Evolutionary conservation across 2,797 vertebrate species (phyloP), one percentile per base, ranked within the genome.

Genomic region (Sebastes hopkinsi): DNA sequence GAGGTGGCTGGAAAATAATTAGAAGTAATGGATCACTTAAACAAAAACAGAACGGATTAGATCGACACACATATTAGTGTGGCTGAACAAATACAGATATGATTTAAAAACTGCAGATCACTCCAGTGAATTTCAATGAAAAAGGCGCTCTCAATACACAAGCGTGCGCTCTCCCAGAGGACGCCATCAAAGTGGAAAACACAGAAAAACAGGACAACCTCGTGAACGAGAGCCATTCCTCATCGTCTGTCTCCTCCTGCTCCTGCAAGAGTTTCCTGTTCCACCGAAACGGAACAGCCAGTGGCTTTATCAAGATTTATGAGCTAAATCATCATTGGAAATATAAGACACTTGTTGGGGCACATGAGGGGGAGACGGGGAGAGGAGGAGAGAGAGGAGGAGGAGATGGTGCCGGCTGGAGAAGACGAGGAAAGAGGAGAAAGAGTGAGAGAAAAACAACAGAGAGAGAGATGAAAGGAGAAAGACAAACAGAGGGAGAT

Each of bases 221-320:
- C 13, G 11, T 76, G 81, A 91, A 81, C 69, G 11, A 62, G 79
- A 86, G 76, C 68, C 88, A 94, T 95, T 89, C 70, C 80, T 95
- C 93, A 94, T 92, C 77, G 69, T 72, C 71, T 80, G 86, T 83
- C 90, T 91, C 87, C 79, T 86, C 75, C 67, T 88, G 46, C 79
- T 90, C 83, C 89, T 91, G 81, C 77, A 83, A 55, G 86, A 87
- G 92, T 93, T 95, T 94, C 91, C 87, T 92, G 90, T 93, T 92
- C 82, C 88, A 91, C 78, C 32, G 29, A 90, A 93, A 92, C 80
- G 86, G 90, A 94, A 92, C 91, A 92, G 94, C 93, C 92, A 83
- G 82, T 87, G 89, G 92, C 91, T 93, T 92, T 92, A 94, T 94
- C 89, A 94, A 92, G 94, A 95, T 95, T 94, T 95, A 95, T 93